Base-by-base conservation (phyloP, 2,888 invertebrate species). In the Dilophus febrilis region DNA sequence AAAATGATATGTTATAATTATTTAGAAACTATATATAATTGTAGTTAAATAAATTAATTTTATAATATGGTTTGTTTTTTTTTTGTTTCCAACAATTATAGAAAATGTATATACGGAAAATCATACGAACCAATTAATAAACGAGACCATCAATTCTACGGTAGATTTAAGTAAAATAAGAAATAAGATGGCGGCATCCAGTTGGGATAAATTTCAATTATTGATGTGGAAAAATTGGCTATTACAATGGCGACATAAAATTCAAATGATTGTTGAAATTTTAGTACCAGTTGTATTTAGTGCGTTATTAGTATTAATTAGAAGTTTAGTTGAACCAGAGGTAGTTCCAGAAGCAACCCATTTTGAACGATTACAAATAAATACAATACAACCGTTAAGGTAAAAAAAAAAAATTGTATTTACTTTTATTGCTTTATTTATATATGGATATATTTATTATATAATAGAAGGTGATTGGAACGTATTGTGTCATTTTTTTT, bases 201-300 rank as follows among this genome's bases (percentile, higher is more conserved):
- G 22, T 22, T 22, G 22, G 22, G 61, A 66, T 27, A 77, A 77
- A 56, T 79, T 85, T 53, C 56, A 66, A 12, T 64, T 87, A 45
- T 62, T 87, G 42, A 68, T 83, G 58, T 87, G 86, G 86, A 87
- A 87, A 62, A 87, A 86, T 58, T 81, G 76, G 63, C 58, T 77
- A 3, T 70, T 85, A 33, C 83, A 85, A 63, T 77, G 71, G 65
- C 66, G 83, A 44, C 78, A 77, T 57, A 73, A 72, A 37, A 46
- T 71, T 32, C 77, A 81, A 54, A 77, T 84, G 1, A 38, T 67
- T 2, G 54, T 76, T 29, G 84, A 86, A 58, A 59, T 87, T 11
- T 40, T 77, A 1, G 56, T 77, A 33, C 82, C 82, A 0, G 71
- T 75, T 1, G 44, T 74, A 3, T 78, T 83, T 45, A 70, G 75